Conservation (phyloP, 2,797 vertebrate genomes). For the Calcarius lapponicus region DNA sequence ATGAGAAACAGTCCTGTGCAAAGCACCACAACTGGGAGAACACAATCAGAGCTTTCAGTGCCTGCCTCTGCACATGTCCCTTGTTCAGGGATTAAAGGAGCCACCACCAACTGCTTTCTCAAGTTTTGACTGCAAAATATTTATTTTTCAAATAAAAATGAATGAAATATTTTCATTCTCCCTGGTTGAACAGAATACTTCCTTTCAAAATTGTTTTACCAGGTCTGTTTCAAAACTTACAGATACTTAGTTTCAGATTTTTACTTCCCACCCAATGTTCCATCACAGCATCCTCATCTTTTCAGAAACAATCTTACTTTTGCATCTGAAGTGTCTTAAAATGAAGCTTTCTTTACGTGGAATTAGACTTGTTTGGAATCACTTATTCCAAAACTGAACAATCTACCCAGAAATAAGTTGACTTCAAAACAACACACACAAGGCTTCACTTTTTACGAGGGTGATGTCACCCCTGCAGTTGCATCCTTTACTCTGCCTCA, state of each 20-base stretch:
- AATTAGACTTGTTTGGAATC: neutral
- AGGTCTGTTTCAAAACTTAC: neutral
- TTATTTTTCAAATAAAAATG: neutral
- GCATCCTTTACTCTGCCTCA: neutral
- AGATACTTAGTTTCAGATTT: neutral
- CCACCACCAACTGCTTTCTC: neutral
- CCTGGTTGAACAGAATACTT: neutral
- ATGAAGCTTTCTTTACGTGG: neutral
- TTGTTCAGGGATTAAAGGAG: neutral
- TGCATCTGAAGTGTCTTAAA: neutral
- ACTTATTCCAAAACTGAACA: neutral
- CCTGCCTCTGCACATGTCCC: neutral
- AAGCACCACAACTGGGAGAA: neutral
- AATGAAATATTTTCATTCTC: neutral
- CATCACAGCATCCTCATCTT: neutral
- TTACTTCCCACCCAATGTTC: neutral
- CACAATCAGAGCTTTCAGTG: neutral
- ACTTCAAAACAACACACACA: neutral
- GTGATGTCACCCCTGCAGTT: neutral
- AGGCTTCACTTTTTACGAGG: neutral
- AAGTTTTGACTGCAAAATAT: neutral
- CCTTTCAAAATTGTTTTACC: neutral
- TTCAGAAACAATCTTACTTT: neutral
- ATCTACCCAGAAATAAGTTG: neutral
- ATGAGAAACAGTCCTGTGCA: neutral